phyloP scores from a whole-genome alignment of 92 coral and sea anemone species.

The Anthopleura xanthogrammica region DNA sequence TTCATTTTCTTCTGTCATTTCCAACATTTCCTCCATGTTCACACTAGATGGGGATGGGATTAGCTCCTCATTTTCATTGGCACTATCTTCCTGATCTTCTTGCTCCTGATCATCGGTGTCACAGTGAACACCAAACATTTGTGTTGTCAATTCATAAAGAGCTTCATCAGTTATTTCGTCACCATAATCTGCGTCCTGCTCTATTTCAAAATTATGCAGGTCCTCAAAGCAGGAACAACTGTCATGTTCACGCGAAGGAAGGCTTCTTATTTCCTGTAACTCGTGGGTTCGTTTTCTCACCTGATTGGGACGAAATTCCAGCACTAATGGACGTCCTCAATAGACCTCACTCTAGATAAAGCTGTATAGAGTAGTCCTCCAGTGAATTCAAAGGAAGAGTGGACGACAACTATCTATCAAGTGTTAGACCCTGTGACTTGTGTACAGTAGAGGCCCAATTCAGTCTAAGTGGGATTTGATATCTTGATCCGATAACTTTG shows the following conservation, averaged over 20 bases:
- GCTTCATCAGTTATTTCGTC: background rate
- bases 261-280: no score
- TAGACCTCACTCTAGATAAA: conserved; percentile 25
- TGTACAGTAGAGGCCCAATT: background rate
- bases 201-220: no score
- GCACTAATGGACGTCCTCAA: background rate
- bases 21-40: conserved; percentile 9
- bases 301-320: no score
- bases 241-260: no score
- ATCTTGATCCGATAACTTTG: background rate
- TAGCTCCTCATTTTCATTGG: no score
- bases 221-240: no score
- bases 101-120: background rate
- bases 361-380: conserved; percentile 39
- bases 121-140: background rate
- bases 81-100: background rate
- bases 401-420: conserved; percentile 18
- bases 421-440: background rate
- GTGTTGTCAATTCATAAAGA: background rate
- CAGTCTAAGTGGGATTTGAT: background rate
- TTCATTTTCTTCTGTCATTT: conserved; percentile 3
- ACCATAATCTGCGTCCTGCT: background rate
- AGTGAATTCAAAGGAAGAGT: conserved; percentile 32
- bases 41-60: background rate
- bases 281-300: no score